A percentile compares a stretch with the other conserved stretches of the same genome.
phyloP scores from a whole-genome alignment of 2,888 invertebrate genomes.

The Thera britannica region DNA sequence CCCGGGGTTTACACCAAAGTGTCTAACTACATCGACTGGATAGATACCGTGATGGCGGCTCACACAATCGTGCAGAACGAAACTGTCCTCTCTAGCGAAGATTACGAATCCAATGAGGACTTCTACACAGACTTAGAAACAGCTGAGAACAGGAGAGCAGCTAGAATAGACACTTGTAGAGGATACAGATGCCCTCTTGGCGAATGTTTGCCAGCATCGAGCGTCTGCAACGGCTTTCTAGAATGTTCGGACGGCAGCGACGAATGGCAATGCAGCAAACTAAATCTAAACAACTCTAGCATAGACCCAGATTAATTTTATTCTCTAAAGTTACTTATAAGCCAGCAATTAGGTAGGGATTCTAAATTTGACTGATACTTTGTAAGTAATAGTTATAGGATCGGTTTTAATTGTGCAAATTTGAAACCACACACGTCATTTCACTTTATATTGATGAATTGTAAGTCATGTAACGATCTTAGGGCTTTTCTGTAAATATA shows the following conservation, averaged over 20 bases:
- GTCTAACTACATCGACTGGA: slow-evolving; percentile 90
- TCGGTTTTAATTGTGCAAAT: slow-evolving; percentile 37
- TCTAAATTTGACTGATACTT: slow-evolving; percentile 80
- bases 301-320: slow-evolving; percentile 66
- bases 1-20: slow-evolving; percentile 94
- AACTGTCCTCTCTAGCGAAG: slow-evolving; percentile 47
- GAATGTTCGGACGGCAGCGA: slow-evolving; percentile 92
- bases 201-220: slow-evolving; percentile 88
- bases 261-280: slow-evolving; percentile 85
- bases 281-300: slow-evolving; percentile 57
- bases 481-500: slow-evolving; percentile 76
- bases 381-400: slow-evolving; percentile 67
- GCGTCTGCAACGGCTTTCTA: slow-evolving; percentile 90
- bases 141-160: slow-evolving; percentile 69
- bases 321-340: slow-evolving; percentile 54
- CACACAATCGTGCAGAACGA: slow-evolving; percentile 62
- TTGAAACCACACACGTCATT: slow-evolving; percentile 23
- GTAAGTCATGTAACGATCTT: slow-evolving; percentile 54
- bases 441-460: slow-evolving; percentile 29
- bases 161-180: slow-evolving; percentile 78
- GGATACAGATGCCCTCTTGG: slow-evolving; percentile 91
- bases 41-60: slow-evolving; percentile 82
- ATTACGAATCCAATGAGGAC: slow-evolving; percentile 60
- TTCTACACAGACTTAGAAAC: slow-evolving; percentile 73
- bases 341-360: slow-evolving; percentile 70